Base-by-base conservation (phyloP, 2,888 invertebrate species). In the Torymus texanus region DNA sequence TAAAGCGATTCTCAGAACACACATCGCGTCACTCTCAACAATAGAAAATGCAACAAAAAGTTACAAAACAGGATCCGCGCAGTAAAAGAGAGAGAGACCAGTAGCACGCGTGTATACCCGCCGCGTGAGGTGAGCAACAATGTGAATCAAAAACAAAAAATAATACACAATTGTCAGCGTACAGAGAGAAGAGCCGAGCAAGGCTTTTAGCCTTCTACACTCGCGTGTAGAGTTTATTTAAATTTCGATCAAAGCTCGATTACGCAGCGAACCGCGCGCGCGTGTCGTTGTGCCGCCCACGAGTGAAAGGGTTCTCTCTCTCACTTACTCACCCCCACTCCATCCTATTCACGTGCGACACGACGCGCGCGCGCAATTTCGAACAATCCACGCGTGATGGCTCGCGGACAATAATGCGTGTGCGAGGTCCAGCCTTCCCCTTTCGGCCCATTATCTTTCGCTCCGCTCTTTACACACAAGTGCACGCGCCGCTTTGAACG, bases 171-270 rank as follows among this genome's bases (percentile, higher is more conserved):
- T 41, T 41, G 41, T 41, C 41, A 41, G 41, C 41, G 5, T 8
- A 41, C 8, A 41, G 41, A 41, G 41, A 8, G 10, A n/a, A 21
- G 21, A 21, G 1, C 21, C 21, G 21, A 21, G 14, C 13, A 55
- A 78, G 50, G 58, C 75, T 41, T 41, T 41, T 41, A 8, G 8
- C 8, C 41, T 8, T 41, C 8, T 41, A 41, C 41, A 41, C 41
- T 5, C 41, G 41, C 41, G 41, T 41, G 62, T 50, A 58, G 79
- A 83, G 84, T 85, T 83, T 79, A 83, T 86, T 85, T 85, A 83
- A 83, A 67, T 78, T 68, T 78, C 78, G 83, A 82, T 84, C 83
- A 82, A 83, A 83, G 83, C 82, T 85, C 83, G 83, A 84, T 85
- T 84, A 79, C 81, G 29, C 55, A 59, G 58, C 78, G 79, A 71